Conservation (phyloP, 1,140 invertebrate genomes). For the Condylostylus longicornis region DNA sequence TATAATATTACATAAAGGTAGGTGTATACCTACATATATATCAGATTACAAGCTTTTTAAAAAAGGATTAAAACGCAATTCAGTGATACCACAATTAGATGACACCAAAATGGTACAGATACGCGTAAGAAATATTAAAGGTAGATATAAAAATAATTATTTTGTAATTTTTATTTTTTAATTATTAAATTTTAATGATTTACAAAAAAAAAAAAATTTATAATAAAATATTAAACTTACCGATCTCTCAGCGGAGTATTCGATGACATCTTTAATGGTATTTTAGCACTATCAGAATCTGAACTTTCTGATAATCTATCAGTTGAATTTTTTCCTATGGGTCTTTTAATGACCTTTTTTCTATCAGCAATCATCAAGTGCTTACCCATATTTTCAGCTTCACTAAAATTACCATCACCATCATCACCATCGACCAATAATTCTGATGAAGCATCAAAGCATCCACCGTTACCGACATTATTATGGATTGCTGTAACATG, state of each 20-base stretch:
- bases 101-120: no score
- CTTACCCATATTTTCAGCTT: conserved; percentile 34
- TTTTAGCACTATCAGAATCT: conserved; percentile 48
- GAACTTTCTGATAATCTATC: conserved; percentile 45
- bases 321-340: conserved; percentile 16
- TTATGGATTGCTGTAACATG: conserved; percentile 8
- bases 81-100: no score
- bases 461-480: conserved; percentile 18
- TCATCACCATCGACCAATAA: conserved; percentile 26
- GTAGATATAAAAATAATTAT: no score
- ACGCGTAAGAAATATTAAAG: no score
- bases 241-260: conserved; percentile 46
- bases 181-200: no score
- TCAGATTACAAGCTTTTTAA: no score
- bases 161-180: no score
- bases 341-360: conserved; percentile 21
- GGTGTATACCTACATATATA: no score
- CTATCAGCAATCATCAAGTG: conserved; percentile 23
- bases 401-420: conserved; percentile 35
- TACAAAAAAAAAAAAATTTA: no score
- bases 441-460: conserved; percentile 7
- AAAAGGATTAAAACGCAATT: no score
- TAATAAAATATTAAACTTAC: no score
- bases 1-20: no score
- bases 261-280: conserved; percentile 34